Conservation (phyloP, 2,113 vertebrate genomes). For the Marmota monax region DNA sequence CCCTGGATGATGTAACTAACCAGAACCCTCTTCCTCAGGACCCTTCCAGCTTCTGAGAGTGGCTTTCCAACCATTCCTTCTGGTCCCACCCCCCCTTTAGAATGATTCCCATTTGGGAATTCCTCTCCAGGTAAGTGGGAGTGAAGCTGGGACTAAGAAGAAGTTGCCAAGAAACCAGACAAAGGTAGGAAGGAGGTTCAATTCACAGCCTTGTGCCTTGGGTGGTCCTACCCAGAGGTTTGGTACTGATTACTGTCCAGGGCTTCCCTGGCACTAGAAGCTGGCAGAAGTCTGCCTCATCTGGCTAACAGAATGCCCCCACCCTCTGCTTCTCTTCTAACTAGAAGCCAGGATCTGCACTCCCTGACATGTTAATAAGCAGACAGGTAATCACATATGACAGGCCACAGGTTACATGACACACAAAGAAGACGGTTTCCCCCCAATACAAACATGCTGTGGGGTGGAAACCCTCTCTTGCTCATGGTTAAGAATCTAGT, state of each 20-base stretch:
- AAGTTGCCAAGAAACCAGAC: slow-evolving; percentile 54
- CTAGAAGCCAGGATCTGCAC: slow-evolving; percentile 16
- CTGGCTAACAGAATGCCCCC: slow-evolving; percentile 64
- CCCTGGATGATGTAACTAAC: slow-evolving; percentile 23
- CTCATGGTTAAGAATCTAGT: not conserved
- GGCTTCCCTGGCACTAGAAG: slow-evolving; percentile 61
- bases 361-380: slow-evolving; percentile 51
- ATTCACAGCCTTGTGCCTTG: slow-evolving; percentile 55
- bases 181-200: slow-evolving; percentile 48
- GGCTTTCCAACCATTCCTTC: not conserved
- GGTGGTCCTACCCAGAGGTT: slow-evolving; percentile 64
- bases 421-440: not conserved
- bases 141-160: slow-evolving; percentile 18
- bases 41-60: not conserved
- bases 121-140: not conserved
- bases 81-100: not conserved
- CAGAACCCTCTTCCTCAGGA: not conserved
- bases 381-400: slow-evolving; percentile 55
- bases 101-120: slow-evolving; percentile 17
- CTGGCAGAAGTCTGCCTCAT: slow-evolving; percentile 59
- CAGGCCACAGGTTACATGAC: slow-evolving; percentile 46
- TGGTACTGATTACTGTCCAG: slow-evolving; percentile 66
- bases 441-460: not conserved
- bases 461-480: not conserved
- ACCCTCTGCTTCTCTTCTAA: not conserved